Conservation (phyloP, 2,113 vertebrate species). For the Odocoileus hemionus region DNA sequence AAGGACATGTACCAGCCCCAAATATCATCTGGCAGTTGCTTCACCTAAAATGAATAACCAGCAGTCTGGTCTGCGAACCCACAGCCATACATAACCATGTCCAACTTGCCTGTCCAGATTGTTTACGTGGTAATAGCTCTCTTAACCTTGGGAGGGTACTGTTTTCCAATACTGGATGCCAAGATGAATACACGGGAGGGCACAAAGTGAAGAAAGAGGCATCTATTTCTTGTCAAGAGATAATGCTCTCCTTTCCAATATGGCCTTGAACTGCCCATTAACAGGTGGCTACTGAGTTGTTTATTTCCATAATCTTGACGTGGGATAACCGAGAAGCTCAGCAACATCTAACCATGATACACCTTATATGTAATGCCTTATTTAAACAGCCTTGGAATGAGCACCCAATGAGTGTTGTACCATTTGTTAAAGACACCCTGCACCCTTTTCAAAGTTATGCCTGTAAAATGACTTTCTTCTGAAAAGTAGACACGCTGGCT, state of each 20-base stretch:
- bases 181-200: conserved; percentile 66
- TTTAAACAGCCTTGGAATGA: conserved; percentile 11
- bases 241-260: conserved; percentile 53
- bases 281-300: neutral
- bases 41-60: conserved; percentile 66
- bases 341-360: neutral
- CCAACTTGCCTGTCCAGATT: conserved; percentile 54
- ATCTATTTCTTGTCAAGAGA: conserved; percentile 69
- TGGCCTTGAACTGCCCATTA: conserved; percentile 64
- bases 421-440: conserved; percentile 53
- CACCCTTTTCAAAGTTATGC: conserved; percentile 47
- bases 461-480: neutral
- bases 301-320: conserved; percentile 41
- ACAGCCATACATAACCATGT: conserved; percentile 48
- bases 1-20: conserved; percentile 65
- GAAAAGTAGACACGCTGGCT: neutral
- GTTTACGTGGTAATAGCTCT: conserved; percentile 74
- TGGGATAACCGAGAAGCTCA: neutral
- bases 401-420: neutral
- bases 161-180: conserved; percentile 71
- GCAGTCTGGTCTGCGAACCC: conserved; percentile 38
- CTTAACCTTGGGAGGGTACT: conserved; percentile 81
- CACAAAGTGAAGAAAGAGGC: conserved; percentile 65
- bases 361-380: neutral
- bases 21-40: conserved; percentile 73